Conservation (phyloP, 2,888 invertebrate genomes). For the Epistrophe grossulariae region DNA sequence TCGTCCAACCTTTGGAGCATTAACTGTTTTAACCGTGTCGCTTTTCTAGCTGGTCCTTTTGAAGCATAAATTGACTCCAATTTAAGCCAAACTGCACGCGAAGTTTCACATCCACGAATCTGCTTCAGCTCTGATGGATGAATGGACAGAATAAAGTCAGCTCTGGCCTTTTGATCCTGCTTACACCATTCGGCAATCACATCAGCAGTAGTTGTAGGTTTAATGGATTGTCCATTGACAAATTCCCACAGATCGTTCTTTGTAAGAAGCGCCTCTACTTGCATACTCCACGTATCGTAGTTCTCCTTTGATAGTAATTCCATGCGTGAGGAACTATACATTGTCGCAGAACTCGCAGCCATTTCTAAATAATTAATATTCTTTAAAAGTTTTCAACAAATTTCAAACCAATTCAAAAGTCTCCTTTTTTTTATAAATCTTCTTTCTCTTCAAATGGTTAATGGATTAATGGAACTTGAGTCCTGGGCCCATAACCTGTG, state of each 20-base stretch:
- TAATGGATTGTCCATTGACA: conserved; percentile 28
- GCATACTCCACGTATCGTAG: conserved; percentile 62
- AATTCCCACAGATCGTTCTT: conserved; percentile 53
- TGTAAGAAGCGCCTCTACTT: conserved; percentile 46
- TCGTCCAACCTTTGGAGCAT: conserved; percentile 50
- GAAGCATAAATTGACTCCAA: conserved; percentile 53
- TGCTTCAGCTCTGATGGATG: too few relatives aligned
- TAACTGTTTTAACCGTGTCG: conserved; percentile 54
- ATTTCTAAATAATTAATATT: too few relatives aligned
- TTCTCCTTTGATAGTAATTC: conserved; percentile 50
- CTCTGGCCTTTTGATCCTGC: too few relatives aligned
- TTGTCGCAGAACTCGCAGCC: too few relatives aligned
- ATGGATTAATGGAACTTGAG: not conserved
- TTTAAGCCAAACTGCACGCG: conserved; percentile 28
- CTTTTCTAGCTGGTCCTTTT: conserved; percentile 57
- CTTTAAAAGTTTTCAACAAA: too few relatives aligned
- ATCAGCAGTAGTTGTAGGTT: conserved; percentile 3
- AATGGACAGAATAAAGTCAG: too few relatives aligned
- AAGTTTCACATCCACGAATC: too few relatives aligned
- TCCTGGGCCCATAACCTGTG: conserved; percentile 21
- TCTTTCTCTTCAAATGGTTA: not conserved
- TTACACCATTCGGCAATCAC: conserved; percentile 27
- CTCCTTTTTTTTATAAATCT: too few relatives aligned
- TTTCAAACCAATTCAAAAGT: too few relatives aligned
- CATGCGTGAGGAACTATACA: too few relatives aligned